phyloP scores from a whole-genome alignment of 2,113 vertebrate genomes.

The Xiphophorus maculatus region DNA sequence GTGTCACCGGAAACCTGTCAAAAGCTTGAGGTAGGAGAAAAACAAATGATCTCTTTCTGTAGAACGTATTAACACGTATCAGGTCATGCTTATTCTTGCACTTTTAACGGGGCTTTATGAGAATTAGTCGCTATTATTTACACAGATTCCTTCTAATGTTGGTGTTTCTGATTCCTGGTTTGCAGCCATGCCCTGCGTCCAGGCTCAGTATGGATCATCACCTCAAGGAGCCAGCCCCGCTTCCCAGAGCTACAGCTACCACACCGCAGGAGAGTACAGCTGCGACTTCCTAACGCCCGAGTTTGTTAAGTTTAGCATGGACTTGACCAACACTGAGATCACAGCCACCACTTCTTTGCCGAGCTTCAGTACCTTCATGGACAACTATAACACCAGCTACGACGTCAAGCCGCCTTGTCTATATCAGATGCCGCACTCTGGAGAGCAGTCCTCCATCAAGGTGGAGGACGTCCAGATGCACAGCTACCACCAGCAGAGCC shows the following conservation, averaged over 20 bases:
- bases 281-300: conserved; percentile 99
- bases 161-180: conserved; percentile 81
- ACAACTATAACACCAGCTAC: conserved; percentile 98
- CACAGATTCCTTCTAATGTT: conserved; percentile 45
- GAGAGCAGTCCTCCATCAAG: conserved; percentile 97
- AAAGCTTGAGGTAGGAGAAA: conserved; percentile 87
- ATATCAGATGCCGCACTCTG: conserved; percentile 97
- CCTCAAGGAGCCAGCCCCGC: conserved; percentile 99
- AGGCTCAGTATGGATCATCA: conserved; percentile 99
- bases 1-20: conserved; percentile 86
- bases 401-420: conserved; percentile 99
- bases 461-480: conserved; percentile 99
- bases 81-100: neutral
- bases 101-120: neutral
- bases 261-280: conserved; percentile 98
- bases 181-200: conserved; percentile 99
- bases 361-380: conserved; percentile 99
- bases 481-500: conserved; percentile 94
- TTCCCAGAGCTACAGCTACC: conserved; percentile 99
- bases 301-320: conserved; percentile 99
- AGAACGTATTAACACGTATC: neutral
- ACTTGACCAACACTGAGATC: conserved; percentile 99
- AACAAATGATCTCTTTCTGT: conserved; percentile 6
- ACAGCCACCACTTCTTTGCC: conserved; percentile 98
- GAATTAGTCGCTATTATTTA: neutral